These are phyloP conservation scores for Glossosoma conforme DNA, from an alignment of 1,140 invertebrate species.

Conservation along the genomic window DNA sequence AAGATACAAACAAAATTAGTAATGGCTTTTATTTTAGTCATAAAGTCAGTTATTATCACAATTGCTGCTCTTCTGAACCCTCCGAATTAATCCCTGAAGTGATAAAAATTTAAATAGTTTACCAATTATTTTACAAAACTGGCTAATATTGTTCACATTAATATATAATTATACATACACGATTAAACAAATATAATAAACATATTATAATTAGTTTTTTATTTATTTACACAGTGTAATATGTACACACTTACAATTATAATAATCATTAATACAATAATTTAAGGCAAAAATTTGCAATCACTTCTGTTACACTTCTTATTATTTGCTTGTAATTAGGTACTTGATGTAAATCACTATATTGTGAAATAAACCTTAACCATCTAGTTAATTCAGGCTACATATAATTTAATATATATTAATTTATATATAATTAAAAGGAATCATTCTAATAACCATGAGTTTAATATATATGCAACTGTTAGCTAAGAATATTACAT, in stretches of 20 bases:
- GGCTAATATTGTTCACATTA: not conserved
- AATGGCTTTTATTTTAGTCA: too few relatives aligned
- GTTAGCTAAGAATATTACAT: too few relatives aligned
- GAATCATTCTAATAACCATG: not conserved
- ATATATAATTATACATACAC: not conserved
- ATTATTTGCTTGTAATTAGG: not conserved
- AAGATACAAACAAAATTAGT: too few relatives aligned
- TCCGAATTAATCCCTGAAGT: too few relatives aligned
- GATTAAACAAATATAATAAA: not conserved
- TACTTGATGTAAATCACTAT: not conserved
- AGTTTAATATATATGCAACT: too few relatives aligned
- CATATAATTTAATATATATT: not conserved
- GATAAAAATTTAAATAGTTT: too few relatives aligned
- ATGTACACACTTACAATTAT: not conserved
- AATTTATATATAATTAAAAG: not conserved
- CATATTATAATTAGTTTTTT: not conserved
- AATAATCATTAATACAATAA: not conserved
- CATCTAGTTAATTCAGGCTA: not conserved
- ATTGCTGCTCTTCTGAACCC: too few relatives aligned
- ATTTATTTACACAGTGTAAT: not conserved
- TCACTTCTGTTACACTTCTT: not conserved
- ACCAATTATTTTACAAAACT: too few relatives aligned
- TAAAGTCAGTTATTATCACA: too few relatives aligned
- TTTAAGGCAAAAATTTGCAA: not conserved
- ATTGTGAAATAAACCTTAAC: not conserved